phyloP scores from a whole-genome alignment of 2,888 invertebrate genomes.

The Melinaea menophilus region DNA sequence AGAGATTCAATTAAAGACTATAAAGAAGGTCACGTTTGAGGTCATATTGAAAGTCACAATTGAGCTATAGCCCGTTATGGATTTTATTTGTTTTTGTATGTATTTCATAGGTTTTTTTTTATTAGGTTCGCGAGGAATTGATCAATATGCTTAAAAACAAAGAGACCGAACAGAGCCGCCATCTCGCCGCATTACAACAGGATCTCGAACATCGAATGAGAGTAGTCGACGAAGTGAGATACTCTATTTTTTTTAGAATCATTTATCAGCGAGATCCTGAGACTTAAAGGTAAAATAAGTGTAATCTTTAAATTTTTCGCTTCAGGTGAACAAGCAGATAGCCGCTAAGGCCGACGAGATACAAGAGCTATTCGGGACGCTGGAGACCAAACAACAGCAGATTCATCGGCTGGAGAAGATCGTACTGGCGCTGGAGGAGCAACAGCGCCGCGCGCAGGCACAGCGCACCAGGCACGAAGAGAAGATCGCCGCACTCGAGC shows the following conservation, averaged over 20 bases:
- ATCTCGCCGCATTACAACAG: constrained; percentile 59
- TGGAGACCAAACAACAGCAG: constrained; percentile 77
- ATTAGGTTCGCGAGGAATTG: neutral
- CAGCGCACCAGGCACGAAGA: constrained; percentile 78
- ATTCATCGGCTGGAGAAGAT: constrained; percentile 76
- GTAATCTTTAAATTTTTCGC: constrained; percentile 7
- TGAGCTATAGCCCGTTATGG: too few species aligned
- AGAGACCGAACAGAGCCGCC: constrained; percentile 50
- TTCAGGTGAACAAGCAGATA: constrained; percentile 72
- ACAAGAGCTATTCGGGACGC: constrained; percentile 68
- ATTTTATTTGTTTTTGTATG: constrained; percentile 16
- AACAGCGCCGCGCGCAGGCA: constrained; percentile 76
- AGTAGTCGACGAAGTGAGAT: constrained; percentile 71
- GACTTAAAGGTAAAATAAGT: too few species aligned
- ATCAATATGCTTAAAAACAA: neutral
- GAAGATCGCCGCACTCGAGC: constrained; percentile 76
- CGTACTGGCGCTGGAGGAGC: constrained; percentile 76
- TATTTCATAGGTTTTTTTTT: constrained; percentile 3
- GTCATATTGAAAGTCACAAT: too few species aligned
- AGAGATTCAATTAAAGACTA: constrained; percentile 2
- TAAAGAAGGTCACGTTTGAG: too few species aligned
- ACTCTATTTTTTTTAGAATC: constrained; percentile 25
- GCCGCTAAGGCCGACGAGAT: constrained; percentile 73
- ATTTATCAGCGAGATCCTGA: constrained; percentile 6
- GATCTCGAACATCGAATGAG: constrained; percentile 70